A percentile compares a stretch with the other conserved stretches of the same genome.
These are phyloP conservation scores for Gorsachius magnificus DNA, from an alignment of 2,797 vertebrate species.

Conservation along the genomic window DNA sequence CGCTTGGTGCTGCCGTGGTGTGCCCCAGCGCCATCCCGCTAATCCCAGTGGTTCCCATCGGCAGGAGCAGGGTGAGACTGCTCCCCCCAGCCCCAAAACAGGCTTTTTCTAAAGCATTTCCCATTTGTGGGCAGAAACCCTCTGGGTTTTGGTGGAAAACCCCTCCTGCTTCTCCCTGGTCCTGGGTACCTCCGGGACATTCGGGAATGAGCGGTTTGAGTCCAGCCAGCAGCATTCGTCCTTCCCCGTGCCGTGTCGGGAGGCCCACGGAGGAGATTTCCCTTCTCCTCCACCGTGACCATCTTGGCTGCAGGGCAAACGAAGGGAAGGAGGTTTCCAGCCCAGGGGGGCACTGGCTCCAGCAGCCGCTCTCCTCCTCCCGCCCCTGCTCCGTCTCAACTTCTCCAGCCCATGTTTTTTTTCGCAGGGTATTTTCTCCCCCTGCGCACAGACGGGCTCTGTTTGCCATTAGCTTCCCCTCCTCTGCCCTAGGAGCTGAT, in stretches of 20 bases:
- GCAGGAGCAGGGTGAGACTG: neutral
- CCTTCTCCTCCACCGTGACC: fast-evolving
- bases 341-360: neutral
- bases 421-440: neutral
- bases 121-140: fast-evolving
- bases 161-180: neutral
- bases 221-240: neutral
- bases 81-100: fast-evolving
- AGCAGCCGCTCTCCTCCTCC: neutral
- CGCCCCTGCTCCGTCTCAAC: neutral
- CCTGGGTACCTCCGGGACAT: neutral
- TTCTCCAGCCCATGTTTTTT: neutral
- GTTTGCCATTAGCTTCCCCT: constrained; percentile 36
- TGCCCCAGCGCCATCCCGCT: neutral
- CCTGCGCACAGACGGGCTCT: neutral
- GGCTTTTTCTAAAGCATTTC: neutral
- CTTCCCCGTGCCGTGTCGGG: neutral
- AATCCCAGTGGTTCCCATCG: neutral
- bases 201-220: neutral
- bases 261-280: neutral
- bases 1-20: fast-evolving
- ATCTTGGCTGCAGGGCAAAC: fast-evolving
- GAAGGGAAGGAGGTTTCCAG: neutral
- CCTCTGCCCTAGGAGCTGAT: constrained; percentile 8
- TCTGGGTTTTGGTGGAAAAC: neutral